A percentile compares a stretch with the other conserved stretches of the same genome.
Conservation (phyloP, 2,113 vertebrate species). For the Tupaia chinensis region DNA sequence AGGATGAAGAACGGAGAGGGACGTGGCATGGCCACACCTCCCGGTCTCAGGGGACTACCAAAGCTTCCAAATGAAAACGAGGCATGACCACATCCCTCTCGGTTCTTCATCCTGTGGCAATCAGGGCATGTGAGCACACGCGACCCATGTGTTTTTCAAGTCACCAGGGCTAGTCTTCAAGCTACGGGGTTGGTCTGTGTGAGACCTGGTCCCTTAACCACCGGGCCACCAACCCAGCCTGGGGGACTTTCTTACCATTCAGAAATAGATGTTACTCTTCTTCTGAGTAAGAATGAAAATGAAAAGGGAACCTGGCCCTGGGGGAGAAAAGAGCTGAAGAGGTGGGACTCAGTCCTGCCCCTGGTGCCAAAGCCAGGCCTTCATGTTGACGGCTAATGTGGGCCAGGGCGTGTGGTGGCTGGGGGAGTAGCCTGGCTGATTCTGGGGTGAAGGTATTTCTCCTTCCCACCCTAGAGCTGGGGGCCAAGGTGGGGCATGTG, state of each 20-base stretch:
- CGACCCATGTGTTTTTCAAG: too few species aligned
- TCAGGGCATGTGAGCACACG: too few species aligned
- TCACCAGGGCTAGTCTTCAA: too few species aligned
- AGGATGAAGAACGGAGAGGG: too few species aligned
- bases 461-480: background rate
- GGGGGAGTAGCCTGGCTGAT: background rate
- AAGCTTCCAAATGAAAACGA: too few species aligned
- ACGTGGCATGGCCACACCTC: too few species aligned
- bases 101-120: too few species aligned
- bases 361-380: background rate
- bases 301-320: background rate
- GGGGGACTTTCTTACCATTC: background rate
- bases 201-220: too few species aligned
- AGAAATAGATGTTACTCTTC: slow-evolving; percentile 9
- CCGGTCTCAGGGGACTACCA: too few species aligned
- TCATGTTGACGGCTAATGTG: rapidly evolving
- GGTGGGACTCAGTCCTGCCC: background rate
- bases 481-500: background rate
- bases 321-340: background rate
- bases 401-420: background rate
- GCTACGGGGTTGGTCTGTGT: too few species aligned
- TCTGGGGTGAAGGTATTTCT: background rate
- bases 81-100: too few species aligned
- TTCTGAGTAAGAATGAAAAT: background rate
- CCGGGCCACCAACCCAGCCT: too few species aligned